A percentile compares a stretch with the other conserved stretches of the same genome.
phyloP scores from a whole-genome alignment of 2,113 vertebrate genomes.

The Bubo blakistoni region DNA sequence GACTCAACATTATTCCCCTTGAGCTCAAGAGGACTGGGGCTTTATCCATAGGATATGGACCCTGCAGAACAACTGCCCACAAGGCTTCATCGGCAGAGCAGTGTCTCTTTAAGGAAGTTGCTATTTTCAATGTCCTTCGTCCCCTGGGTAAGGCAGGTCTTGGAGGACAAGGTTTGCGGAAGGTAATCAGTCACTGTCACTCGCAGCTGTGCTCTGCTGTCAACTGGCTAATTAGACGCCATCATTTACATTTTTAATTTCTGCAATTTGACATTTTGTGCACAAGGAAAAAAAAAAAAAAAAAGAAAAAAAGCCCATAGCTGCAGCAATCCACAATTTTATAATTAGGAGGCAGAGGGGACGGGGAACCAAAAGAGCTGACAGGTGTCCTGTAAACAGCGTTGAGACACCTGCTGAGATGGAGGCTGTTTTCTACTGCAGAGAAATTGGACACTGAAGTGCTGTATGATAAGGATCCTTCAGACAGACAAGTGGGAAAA shows the following conservation, averaged over 20 bases:
- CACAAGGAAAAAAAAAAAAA: constrained; percentile 31
- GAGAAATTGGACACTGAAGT: constrained; percentile 1
- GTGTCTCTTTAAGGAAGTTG: constrained; percentile 46
- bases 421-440: constrained; percentile 1
- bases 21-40: neutral
- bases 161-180: constrained; percentile 74
- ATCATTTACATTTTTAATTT: constrained; percentile 97
- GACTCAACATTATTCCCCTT: neutral
- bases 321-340: constrained; percentile 59
- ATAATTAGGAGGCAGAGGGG: constrained; percentile 70
- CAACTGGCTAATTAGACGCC: constrained; percentile 92
- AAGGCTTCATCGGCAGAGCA: neutral
- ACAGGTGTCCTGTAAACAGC: constrained; percentile 68
- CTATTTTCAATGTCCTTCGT: constrained; percentile 50
- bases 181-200: constrained; percentile 93
- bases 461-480: neutral
- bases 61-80: neutral
- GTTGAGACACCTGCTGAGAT: constrained; percentile 42
- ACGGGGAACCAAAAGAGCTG: constrained; percentile 49
- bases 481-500: neutral
- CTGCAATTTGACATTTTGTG: constrained; percentile 83
- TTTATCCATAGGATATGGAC: neutral
- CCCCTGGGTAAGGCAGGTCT: constrained; percentile 49
- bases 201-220: constrained; percentile 88
- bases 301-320: neutral